Evolutionary conservation across 2,113 vertebrate species (phyloP), one percentile per base, ranked within the genome.

Genomic region (Mystacornis crossleyi): DNA sequence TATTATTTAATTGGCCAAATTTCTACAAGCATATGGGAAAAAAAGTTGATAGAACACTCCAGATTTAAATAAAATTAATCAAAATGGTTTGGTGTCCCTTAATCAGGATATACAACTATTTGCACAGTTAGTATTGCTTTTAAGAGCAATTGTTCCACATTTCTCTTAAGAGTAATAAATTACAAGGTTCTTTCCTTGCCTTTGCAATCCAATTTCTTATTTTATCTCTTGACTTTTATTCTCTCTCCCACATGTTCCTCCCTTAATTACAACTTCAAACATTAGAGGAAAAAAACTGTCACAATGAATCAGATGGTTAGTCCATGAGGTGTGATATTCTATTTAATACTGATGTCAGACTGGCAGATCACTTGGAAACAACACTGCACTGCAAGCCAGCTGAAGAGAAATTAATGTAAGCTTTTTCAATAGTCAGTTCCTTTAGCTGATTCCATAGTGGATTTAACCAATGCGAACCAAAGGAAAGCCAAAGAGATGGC

Each of bases 191-290:
- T 73, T 77, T 74, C 51, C 65, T 69, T 75, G 90, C 77, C 26
- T 91, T 81, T 89, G 45, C 72, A 83, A 69, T 83, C 33, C 23
- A 75, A 83, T 86, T 92, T 93, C 90, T 95, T 92, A 77, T 80
- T 94, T 91, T 93, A 88, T 83, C 64, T 77, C 72, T 66, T 82
- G 67, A 92, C 84, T 95, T 94, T 92, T 94, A 80, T 83, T 86
- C 89, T 83, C 53, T 87, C 89, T 90, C 75, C 86, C 89, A 88
- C 94, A 75, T 48, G 50, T 89, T 92, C 69, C 65, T 93, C 65
- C 61, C 48, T 73, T 90, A 94, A 96, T 88, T 96, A 89, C 75
- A 94, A 65, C 84, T 78, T 86, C 69, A 93, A 69, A 74, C 67
- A 73, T 82, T 51, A 83, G 75, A 78, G 69, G 67, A 42, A 74